Evolutionary conservation across 1,140 invertebrate genomes (phyloP), one percentile per base, ranked within the genome.

Genomic region (Melipona quadrifasciata): DNA sequence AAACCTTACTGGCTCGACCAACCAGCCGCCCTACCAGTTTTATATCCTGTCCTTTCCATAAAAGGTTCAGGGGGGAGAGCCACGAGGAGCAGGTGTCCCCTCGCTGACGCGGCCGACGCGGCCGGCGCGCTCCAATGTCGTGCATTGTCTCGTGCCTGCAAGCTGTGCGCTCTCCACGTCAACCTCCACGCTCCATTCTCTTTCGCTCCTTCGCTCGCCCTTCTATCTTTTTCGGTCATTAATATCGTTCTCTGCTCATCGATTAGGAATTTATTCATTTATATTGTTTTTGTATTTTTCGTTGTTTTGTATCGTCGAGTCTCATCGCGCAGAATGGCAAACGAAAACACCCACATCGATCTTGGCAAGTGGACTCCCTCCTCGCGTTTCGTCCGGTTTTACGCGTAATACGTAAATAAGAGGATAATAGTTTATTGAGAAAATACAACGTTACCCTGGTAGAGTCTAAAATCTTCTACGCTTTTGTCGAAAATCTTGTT

Each of bases 41-140:
- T 93, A 93, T 93, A 93, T 64, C 82, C 39, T 47, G 67, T 61
- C 47, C 76, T 79, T 79, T 53, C 67, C 76, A 51, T 72, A 71
- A 84, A 71, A 72, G 64, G 82, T 71, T 71, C 65, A 76, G 81
- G 76, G 76, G 64, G 79, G 73, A 57, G 47, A 61, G 57, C 27
- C 27, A 55, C 31, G 58, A 16, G 16, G 55, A 77, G 67, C 80
- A 82, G 75, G 82, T 79, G 72, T 79, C 34, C 47, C 34, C 19
- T 39, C 53, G 57, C 39, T 31, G 61, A 58, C 57, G 24, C 47
- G 24, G 27, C 21, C 57, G 27, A 61, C 51, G 24, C 47, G 24
- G 27, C 21, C 57, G 27, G 51, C 51, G 72, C 19, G 72, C 34
- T 39, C 21, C 65, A 14, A 24, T 10, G 5, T n/a, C 10, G 17